Percentiles rank a stretch among this genome's conserved stretches.
These are phyloP conservation scores for Conchocele bisecta DNA, from an alignment of 2,888 invertebrate genomes.

Conservation along the genomic window DNA sequence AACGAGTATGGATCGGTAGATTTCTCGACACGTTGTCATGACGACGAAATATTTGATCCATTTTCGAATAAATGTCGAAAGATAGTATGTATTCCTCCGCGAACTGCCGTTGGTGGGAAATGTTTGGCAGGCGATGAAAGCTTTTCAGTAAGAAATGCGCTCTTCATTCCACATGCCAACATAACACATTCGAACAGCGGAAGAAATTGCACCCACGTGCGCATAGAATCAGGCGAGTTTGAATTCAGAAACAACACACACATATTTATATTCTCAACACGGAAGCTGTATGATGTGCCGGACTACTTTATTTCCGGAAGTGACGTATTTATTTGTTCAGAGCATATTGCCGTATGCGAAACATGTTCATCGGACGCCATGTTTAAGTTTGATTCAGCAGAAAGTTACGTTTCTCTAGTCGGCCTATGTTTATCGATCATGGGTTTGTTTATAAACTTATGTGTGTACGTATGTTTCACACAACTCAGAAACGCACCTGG, in stretches of 20 bases:
- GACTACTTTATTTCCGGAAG: conserved; percentile 30
- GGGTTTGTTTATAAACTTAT: conserved; percentile 83
- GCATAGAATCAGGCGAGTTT: conserved; percentile 25
- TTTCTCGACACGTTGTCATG: conserved; percentile 19
- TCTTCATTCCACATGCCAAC: too few species aligned
- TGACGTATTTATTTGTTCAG: conserved; percentile 53
- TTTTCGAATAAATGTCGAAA: conserved; percentile 45
- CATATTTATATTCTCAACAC: conserved; percentile 30
- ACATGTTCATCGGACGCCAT: conserved; percentile 1
- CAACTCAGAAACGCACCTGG: conserved; percentile 85
- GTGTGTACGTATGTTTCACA: conserved; percentile 83
- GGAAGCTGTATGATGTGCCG: conserved; percentile 19
- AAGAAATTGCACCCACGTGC: conserved; percentile 8
- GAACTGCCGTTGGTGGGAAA: conserved; percentile 15
- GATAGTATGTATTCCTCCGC: conserved; percentile 33
- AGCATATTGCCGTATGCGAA: conserved; percentile 24
- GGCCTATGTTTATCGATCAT: conserved; percentile 86
- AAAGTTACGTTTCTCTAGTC: conserved; percentile 84
- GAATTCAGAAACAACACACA: conserved; percentile 12
- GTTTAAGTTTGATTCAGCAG: conserved; percentile 40
- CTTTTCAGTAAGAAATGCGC: too few species aligned
- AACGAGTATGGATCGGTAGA: background rate
- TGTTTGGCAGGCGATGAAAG: conserved; percentile 18
- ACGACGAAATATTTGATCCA: conserved; percentile 56
- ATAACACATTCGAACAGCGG: too few species aligned